These are phyloP conservation scores for Gouania willdenowi DNA, from an alignment of 2,797 vertebrate species.

Conservation along the genomic window DNA sequence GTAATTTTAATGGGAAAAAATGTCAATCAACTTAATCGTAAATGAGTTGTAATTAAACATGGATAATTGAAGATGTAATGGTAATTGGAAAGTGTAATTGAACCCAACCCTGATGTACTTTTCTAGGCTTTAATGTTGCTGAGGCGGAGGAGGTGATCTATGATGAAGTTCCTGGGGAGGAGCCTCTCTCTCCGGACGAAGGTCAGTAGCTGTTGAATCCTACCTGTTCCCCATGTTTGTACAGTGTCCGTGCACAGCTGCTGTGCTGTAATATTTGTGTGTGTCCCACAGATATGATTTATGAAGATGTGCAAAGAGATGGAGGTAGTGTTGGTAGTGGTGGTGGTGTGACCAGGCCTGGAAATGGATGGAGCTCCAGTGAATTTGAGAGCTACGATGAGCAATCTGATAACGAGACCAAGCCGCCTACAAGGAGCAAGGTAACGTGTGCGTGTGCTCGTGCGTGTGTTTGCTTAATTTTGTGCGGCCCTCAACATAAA, in stretches of 20 bases:
- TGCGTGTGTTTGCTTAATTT: neutral
- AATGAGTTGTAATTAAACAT: too few species aligned
- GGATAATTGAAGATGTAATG: too few species aligned
- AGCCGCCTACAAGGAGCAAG: slow-evolving; percentile 74
- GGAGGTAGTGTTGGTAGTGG: slow-evolving; percentile 31
- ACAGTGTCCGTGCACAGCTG: neutral
- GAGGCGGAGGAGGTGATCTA: slow-evolving; percentile 85
- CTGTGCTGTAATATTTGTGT: slow-evolving; percentile 9
- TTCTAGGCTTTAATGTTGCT: slow-evolving; percentile 8
- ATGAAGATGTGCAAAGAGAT: slow-evolving; percentile 80
- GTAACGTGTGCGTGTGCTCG: slow-evolving; percentile 39
- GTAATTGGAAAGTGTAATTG: too few species aligned
- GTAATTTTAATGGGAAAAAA: too few species aligned
- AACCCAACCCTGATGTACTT: neutral
- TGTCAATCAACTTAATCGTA: too few species aligned
- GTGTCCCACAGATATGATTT: slow-evolving; percentile 72
- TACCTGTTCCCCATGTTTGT: neutral
- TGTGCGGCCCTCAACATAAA: too few species aligned
- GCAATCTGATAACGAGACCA: slow-evolving; percentile 84
- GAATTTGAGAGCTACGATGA: slow-evolving; percentile 98
- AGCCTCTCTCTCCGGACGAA: slow-evolving; percentile 58
- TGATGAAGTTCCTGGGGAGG: slow-evolving; percentile 87
- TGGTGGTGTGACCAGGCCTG: too few species aligned
- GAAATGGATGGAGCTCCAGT: slow-evolving; percentile 94
- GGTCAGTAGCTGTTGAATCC: slow-evolving; percentile 44